Conservation (phyloP, 2,797 vertebrate species). For the Acanthornis magna region DNA sequence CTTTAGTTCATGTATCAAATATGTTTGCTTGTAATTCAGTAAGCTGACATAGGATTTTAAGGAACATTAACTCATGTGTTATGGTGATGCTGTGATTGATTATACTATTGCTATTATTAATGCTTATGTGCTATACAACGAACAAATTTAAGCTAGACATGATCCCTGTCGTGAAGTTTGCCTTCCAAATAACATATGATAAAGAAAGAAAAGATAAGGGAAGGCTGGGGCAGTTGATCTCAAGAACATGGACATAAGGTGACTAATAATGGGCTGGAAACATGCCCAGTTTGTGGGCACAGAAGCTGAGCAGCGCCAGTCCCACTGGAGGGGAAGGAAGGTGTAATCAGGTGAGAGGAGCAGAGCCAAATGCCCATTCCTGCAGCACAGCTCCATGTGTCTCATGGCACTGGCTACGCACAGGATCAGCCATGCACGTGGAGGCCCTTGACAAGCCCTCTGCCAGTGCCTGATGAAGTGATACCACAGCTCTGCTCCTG, state of each 20-base stretch:
- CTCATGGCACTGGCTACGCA: not conserved
- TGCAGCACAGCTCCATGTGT: not conserved
- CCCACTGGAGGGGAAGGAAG: not conserved
- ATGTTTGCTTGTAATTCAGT: slow-evolving; percentile 30
- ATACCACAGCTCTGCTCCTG: not conserved
- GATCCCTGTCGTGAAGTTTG: not conserved
- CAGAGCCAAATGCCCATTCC: not conserved
- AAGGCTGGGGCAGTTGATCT: not conserved
- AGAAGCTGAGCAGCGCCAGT: slow-evolving; percentile 23
- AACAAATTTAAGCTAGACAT: not conserved
- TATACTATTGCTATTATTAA: not conserved
- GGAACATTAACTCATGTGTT: not conserved
- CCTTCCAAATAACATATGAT: not conserved
- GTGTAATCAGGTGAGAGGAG: slow-evolving; percentile 5
- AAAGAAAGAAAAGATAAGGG: not conserved
- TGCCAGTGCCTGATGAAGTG: not conserved
- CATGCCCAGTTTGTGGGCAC: not conserved
- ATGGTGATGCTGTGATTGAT: slow-evolving; percentile 11
- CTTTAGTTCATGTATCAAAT: slow-evolving; percentile 37
- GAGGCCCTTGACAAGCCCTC: not conserved
- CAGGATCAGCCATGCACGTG: not conserved
- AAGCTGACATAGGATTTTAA: slow-evolving; percentile 24
- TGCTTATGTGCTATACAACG: not conserved
- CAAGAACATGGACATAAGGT: slow-evolving; percentile 30
- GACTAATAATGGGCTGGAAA: slow-evolving; percentile 48